Base-by-base conservation (phyloP, 2,888 invertebrate species). In the Sphaerophoria taeniata region DNA sequence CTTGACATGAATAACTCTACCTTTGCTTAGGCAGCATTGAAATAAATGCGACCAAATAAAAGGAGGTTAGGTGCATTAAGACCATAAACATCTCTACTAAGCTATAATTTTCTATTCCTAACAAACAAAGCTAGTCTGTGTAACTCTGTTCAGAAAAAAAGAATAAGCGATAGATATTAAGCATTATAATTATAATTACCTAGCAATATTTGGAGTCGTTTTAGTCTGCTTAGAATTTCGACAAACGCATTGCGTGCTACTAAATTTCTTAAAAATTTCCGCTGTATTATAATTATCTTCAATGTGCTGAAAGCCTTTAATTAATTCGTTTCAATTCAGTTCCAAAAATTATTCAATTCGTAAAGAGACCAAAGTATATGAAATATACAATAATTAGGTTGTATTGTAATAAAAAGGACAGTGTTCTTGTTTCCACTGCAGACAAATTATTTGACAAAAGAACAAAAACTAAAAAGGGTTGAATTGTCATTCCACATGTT, bases 271-370 rank as follows among this genome's bases (percentile, higher is more conserved):
- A 63, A 51, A 69, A 70, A 69, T 60, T 72, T 73, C 73, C 69
- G 63, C 58, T 56, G 67, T 24, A 65, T 47, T 53, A 9, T 73
- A 73, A 73, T 73, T 85, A 73, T 36, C 36, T 43, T 55, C 49
- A 39, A 53, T 11, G 72, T 75, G 75, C 56, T 79, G 80, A 81
- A 77, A 70, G 73, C 73, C 76, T 85, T 81, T 77, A 85, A 85
- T 85, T 85, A 85, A 74, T 70, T 73, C 45, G 53, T 81, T 80
- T 85, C 81, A 85, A 77, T 85, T 80, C 60, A 24, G 16, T 51
- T 56, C 11, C 33, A 73, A 63, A 73, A 73, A 69, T 81, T 85
- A 61, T 60, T 70, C 47, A 63, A 76, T 63, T 70, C 34, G 45
- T 11, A 43, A 16, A 14, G 12, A 7, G 16, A 0, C 12, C 24